Base-by-base conservation (phyloP, 2,113 vertebrate species). In the Centrocercus urophasianus region DNA sequence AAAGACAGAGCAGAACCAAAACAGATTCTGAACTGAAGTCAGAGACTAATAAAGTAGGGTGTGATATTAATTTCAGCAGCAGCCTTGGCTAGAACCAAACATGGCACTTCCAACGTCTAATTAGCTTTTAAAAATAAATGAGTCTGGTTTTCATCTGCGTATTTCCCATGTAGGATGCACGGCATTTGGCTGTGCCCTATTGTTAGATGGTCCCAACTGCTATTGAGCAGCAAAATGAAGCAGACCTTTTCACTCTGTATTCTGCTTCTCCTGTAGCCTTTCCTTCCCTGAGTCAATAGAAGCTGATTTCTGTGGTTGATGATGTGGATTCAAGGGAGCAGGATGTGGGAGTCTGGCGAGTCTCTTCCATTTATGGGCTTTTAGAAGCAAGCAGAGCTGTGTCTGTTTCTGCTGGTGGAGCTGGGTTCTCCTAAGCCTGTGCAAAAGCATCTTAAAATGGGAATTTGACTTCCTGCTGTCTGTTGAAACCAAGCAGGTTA, bases 21-120 rank as follows among this genome's bases (percentile, higher is more conserved):
- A 80, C 82, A 71, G 60, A 77, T 89, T 93, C 87, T 74, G 82
- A 96, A 59, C 92, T 94, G 56, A 80, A 93, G 88, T 95, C 79
- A 34, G 72, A 95, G 83, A 40, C 94, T 94, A 95, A 95, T 95
- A 95, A 95, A 96, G 76, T 88, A 74, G 93, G 88, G 89, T 93
- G 91, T 86, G 93, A 96, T 95, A 96, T 89, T 96, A 89, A 93
- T 96, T 96, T 95, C 95, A 77, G 83, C 91, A 93, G 91, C 88
- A 90, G 88, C 73, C 88, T 96, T 96, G 83, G 85, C 83, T 95
- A 81, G 65, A 67, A 83, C 73, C 76, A 90, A 91, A 57, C 3
- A 5, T 86, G 80, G 91, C 54, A 90, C 89, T 88, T 96, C 76
- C 93, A 95, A 72, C 61, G 81, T 94, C 93, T 93, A 95, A 95